These are phyloP conservation scores for Enchytraeus crypticus DNA, from an alignment of 2,888 invertebrate species.

Conservation along the genomic window DNA sequence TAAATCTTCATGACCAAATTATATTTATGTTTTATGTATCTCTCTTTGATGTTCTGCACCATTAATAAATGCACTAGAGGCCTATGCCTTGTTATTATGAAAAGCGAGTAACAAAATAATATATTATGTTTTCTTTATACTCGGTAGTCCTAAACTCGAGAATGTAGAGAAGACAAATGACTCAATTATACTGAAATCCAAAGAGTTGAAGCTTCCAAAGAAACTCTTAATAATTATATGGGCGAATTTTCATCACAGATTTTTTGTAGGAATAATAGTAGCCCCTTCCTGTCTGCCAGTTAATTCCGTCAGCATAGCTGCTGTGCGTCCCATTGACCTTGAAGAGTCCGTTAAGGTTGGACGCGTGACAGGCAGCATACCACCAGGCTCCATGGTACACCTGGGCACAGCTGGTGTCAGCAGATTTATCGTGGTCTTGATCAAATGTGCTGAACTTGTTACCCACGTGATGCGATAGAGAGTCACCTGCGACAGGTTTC, in stretches of 20 bases:
- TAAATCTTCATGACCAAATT: too few relatives aligned
- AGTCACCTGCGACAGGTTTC: too few relatives aligned
- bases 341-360: slow-evolving; percentile 13
- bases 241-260: slow-evolving; percentile 1
- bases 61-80: too few relatives aligned
- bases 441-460: slow-evolving; percentile 8
- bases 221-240: background rate
- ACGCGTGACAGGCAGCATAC: slow-evolving; percentile 11
- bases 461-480: background rate
- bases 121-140: too few relatives aligned
- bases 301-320: slow-evolving; percentile 8
- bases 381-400: slow-evolving; percentile 11
- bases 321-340: slow-evolving; percentile 1
- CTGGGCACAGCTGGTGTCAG: background rate
- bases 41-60: too few relatives aligned
- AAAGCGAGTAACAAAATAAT: too few relatives aligned
- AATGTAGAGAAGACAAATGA: too few relatives aligned
- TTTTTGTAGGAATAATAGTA: slow-evolving; percentile 5
- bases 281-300: slow-evolving; percentile 2
- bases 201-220: too few relatives aligned
- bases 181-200: too few relatives aligned
- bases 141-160: too few relatives aligned
- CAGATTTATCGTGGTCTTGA: slow-evolving; percentile 1
- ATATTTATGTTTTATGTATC: too few relatives aligned
- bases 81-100: too few relatives aligned